Percentiles rank a stretch among this genome's conserved stretches.
These are phyloP conservation scores for Pachyseris speciosa DNA, from an alignment of 64 coral and sea anemone species.

Conservation along the genomic window DNA sequence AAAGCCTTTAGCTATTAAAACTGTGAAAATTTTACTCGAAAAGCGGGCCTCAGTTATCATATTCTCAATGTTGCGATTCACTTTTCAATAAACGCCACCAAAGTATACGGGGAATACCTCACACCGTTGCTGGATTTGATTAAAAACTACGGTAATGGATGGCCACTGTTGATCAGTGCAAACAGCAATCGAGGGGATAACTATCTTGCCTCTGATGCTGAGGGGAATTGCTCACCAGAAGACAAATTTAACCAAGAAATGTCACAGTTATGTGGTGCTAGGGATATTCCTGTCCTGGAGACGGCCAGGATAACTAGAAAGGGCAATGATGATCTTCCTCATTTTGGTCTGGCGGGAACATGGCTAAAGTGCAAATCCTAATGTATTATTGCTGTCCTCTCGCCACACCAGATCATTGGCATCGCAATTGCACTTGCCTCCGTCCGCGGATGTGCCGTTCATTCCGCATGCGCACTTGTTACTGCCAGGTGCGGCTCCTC, in stretches of 20 bases:
- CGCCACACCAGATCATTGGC: slow-evolving; percentile 65
- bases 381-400: slow-evolving; percentile 74
- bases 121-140: slow-evolving; percentile 53
- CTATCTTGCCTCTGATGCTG: slow-evolving; percentile 48
- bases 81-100: slow-evolving; percentile 5
- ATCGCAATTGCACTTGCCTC: slow-evolving; percentile 47
- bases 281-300: slow-evolving; percentile 48
- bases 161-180: slow-evolving; percentile 66
- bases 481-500: slow-evolving; percentile 28
- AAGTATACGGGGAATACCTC: slow-evolving; percentile 68
- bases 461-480: slow-evolving; percentile 65
- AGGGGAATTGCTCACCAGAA: background rate
- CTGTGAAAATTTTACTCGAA: slow-evolving; percentile 35
- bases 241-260: slow-evolving; percentile 58
- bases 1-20: background rate
- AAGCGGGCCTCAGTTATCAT: slow-evolving; percentile 55
- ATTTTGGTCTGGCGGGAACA: slow-evolving; percentile 74
- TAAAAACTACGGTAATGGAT: slow-evolving; percentile 21
- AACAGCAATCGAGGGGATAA: slow-evolving; percentile 52
- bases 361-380: slow-evolving; percentile 68
- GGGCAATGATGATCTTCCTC: slow-evolving; percentile 70
- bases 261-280: slow-evolving; percentile 30
- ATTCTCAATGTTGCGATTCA: slow-evolving; percentile 73
- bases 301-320: slow-evolving; percentile 30
- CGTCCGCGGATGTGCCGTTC: slow-evolving; percentile 30